Conservation (phyloP, 2,797 vertebrate genomes). For the Diglossa cyanea region DNA sequence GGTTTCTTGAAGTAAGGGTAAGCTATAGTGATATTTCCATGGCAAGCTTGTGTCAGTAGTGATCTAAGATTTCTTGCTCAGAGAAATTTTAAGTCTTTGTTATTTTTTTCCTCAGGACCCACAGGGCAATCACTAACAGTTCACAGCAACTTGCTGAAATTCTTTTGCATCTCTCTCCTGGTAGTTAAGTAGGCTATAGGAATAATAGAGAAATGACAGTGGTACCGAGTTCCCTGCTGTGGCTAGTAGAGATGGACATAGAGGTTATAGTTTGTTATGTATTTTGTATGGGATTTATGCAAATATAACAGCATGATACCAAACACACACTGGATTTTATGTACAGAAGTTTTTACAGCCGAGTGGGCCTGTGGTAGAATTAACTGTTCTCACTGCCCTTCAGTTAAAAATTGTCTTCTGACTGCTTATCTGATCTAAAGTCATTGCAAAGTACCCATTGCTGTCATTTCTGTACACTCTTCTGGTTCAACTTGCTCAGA, state of each 20-base stretch:
- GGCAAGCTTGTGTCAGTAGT: neutral
- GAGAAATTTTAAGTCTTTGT: neutral
- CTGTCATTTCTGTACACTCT: neutral
- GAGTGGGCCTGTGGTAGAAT: neutral
- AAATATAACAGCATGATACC: constrained; percentile 9
- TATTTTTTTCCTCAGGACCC: neutral
- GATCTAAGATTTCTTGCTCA: neutral
- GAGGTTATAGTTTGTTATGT: neutral
- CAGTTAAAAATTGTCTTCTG: neutral
- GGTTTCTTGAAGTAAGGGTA: neutral
- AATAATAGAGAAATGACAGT: constrained; percentile 23
- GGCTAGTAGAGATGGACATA: neutral
- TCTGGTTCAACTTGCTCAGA: neutral
- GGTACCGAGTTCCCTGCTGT: neutral
- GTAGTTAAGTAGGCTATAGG: neutral
- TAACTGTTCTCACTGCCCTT: neutral
- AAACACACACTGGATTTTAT: neutral
- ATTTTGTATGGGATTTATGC: constrained; percentile 23
- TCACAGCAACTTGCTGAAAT: neutral
- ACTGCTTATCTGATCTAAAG: neutral
- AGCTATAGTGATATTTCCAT: neutral
- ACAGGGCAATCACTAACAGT: neutral
- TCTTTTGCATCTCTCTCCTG: neutral
- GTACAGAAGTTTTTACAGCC: neutral
- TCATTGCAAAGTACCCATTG: neutral